A percentile compares a stretch with the other conserved stretches of the same genome.
These are phyloP conservation scores for Chydorus sphaericus DNA, from an alignment of 2,888 invertebrate species.

Conservation along the genomic window DNA sequence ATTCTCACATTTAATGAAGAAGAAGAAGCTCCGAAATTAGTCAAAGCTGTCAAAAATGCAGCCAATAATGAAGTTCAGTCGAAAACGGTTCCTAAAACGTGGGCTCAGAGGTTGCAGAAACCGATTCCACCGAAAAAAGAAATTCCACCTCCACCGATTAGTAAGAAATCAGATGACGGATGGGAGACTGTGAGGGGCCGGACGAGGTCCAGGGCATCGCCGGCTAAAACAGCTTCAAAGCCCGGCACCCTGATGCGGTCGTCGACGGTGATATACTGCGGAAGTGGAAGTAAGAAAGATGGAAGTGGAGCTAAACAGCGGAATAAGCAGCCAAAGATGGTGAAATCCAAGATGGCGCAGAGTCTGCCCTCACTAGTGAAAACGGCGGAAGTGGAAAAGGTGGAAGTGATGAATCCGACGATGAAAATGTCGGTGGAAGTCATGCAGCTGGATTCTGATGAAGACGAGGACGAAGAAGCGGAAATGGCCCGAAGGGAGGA, in stretches of 20 bases:
- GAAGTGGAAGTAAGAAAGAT: not conserved
- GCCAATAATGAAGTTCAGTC: conserved; percentile 4
- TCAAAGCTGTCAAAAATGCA: conserved; percentile 7
- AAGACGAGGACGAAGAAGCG: conserved; percentile 16
- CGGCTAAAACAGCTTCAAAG: conserved; percentile 22
- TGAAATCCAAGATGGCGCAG: not conserved
- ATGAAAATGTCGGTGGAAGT: not conserved
- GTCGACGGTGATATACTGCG: conserved; percentile 16
- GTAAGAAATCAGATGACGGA: conserved; percentile 35
- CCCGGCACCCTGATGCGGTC: conserved; percentile 20
- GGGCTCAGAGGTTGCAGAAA: too few relatives aligned
- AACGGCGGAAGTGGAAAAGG: not conserved
- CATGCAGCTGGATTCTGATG: conserved; percentile 2
- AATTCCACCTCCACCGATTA: not conserved
- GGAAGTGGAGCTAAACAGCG: not conserved
- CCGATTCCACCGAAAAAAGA: not conserved
- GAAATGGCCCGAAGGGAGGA: conserved; percentile 24
- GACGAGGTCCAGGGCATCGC: conserved; percentile 43
- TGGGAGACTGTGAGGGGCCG: conserved; percentile 71
- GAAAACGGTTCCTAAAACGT: too few relatives aligned
- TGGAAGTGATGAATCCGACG: not conserved
- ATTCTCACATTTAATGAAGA: conserved; percentile 2
- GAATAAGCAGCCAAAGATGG: not conserved
- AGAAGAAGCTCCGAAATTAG: not conserved
- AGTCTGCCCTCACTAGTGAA: not conserved